Evolutionary conservation across 2,113 vertebrate species (phyloP).

Genomic region (Columbina picui): DNA sequence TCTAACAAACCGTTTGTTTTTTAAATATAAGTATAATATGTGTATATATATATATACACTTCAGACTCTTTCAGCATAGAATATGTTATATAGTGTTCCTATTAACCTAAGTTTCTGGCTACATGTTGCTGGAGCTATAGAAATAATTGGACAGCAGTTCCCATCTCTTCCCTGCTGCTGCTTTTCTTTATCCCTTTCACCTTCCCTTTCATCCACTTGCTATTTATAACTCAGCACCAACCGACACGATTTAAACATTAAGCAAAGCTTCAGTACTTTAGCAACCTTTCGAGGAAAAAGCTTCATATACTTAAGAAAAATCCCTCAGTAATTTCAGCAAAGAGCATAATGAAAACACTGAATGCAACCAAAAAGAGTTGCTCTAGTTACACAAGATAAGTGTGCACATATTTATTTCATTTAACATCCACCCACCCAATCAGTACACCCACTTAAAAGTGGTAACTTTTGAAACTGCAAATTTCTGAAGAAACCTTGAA

Average conservation of each 20-base stretch:
- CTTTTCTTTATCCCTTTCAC: background rate
- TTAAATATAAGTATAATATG: too few relatives aligned
- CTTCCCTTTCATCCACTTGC: background rate
- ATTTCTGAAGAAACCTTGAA: background rate
- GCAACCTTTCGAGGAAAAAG: background rate
- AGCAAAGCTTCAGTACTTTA: background rate
- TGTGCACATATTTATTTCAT: fast-evolving
- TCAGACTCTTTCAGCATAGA: background rate
- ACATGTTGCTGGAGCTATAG: background rate
- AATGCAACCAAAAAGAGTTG: background rate
- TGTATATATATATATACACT: background rate
- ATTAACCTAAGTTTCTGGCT: background rate
- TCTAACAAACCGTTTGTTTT: background rate
- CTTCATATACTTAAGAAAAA: background rate
- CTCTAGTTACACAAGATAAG: background rate
- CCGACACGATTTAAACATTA: fast-evolving
- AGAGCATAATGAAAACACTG: background rate
- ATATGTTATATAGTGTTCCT: background rate
- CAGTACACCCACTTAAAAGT: background rate
- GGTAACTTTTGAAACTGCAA: background rate
- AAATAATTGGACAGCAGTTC: background rate
- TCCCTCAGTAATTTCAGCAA: background rate
- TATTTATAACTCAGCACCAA: background rate
- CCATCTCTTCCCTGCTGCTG: background rate
- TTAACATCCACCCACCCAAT: background rate